Evolutionary conservation across 2,113 vertebrate genomes (phyloP).

Genomic region (Macquaria ambigua): DNA sequence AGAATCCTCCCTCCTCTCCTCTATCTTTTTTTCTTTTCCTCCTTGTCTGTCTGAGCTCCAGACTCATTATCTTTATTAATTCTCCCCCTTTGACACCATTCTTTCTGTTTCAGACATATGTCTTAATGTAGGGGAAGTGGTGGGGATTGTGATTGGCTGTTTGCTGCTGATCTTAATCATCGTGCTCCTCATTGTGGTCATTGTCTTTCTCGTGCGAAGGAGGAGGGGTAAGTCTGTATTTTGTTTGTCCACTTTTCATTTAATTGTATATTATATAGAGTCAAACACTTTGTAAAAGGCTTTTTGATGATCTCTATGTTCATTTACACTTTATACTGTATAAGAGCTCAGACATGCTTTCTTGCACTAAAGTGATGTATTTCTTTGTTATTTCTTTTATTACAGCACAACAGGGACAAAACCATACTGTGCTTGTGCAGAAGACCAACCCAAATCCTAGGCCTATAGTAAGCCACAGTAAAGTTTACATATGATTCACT

Average conservation of each 20-base stretch:
- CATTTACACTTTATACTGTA: neutral
- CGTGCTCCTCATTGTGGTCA: slow-evolving; percentile 79
- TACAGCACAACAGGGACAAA: slow-evolving; percentile 63
- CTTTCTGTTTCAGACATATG: slow-evolving; percentile 76
- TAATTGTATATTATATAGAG: neutral
- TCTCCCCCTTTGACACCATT: slow-evolving; percentile 41
- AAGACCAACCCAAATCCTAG: slow-evolving; percentile 65
- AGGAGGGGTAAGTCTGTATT: slow-evolving; percentile 69
- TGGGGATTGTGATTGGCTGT: slow-evolving; percentile 83
- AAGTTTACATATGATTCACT: slow-evolving; percentile 46
- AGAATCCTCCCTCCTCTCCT: slow-evolving; percentile 30
- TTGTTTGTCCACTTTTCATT: slow-evolving; percentile 7
- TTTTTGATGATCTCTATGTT: slow-evolving; percentile 24
- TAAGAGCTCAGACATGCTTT: neutral
- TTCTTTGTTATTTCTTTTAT: slow-evolving; percentile 27
- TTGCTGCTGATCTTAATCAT: slow-evolving; percentile 79
- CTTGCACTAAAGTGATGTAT: neutral
- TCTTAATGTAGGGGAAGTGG: slow-evolving; percentile 81
- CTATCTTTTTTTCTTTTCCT: neutral
- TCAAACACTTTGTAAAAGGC: neutral
- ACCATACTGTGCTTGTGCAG: slow-evolving; percentile 35
- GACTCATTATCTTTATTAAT: slow-evolving; percentile 71
- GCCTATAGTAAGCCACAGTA: slow-evolving; percentile 67
- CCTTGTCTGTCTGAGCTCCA: slow-evolving; percentile 48
- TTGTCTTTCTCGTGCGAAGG: slow-evolving; percentile 68